Conservation (phyloP, 1,140 invertebrate species). For the Panonychus citri region DNA sequence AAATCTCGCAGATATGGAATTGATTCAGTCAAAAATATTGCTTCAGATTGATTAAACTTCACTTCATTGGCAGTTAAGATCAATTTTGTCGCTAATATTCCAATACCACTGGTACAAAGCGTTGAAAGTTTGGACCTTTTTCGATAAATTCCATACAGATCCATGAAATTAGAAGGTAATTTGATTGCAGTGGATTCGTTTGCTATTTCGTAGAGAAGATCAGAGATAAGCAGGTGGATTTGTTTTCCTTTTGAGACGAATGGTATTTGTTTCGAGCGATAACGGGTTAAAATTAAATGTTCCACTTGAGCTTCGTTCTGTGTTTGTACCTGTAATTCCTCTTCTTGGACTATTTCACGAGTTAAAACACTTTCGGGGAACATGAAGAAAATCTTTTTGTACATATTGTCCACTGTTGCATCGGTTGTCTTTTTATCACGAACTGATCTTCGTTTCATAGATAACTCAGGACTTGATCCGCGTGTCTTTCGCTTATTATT, state of each 20-base stretch:
- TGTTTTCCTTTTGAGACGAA: neutral
- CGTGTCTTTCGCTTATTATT: too few species aligned
- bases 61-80: constrained; percentile 8
- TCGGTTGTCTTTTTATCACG: too few species aligned
- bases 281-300: neutral
- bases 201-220: neutral
- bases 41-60: constrained; percentile 3
- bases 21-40: constrained; percentile 2
- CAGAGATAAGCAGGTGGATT: constrained; percentile 2
- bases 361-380: neutral
- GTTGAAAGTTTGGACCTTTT: neutral
- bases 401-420: too few species aligned
- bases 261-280: neutral
- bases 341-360: neutral
- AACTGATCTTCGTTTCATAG: too few species aligned
- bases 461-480: too few species aligned
- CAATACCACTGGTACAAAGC: neutral
- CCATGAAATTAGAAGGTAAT: constrained; percentile 1
- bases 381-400: neutral
- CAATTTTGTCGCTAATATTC: neutral
- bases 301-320: neutral
- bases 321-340: neutral
- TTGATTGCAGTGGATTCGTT: neutral
- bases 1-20: neutral
- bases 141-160: constrained; percentile 7